Evolutionary conservation across 2,888 invertebrate genomes (phyloP), one percentile per base, ranked within the genome.

Genomic region (Piscicola geometra): DNA sequence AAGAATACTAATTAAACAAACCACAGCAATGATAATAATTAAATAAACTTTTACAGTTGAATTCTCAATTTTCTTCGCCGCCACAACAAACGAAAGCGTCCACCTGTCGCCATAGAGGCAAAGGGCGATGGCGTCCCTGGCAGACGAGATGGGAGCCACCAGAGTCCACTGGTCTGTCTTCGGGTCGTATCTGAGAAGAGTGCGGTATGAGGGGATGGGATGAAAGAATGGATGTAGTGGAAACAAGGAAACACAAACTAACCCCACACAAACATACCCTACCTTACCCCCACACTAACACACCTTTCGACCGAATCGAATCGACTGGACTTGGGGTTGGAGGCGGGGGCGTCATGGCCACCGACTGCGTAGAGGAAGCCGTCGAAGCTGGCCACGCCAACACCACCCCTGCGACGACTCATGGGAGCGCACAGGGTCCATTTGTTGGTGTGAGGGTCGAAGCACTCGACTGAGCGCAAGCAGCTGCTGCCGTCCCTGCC

Each of bases 401-500:
- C 93, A n/a, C 94, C 93, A 2, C 94, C 93, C 75, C 95, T 88
- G 32, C 93, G 88, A 78, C 91, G 89, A 52, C 91, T 90, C 93
- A 96, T 93, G 1, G 94, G 91, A 36, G 93, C 91, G 83, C 93
- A 91, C 79, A 90, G 88, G 52, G 90, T 90, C 95, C 95, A 91
- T 81, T 89, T 90, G 83, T 91, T 90, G 15, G 90, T 90, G 82
- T 90, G 90, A 30, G 91, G 91, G 86, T 91, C 90, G 86, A 90
- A 91, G 85, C 92, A 91, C 87, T 96, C 96, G 0, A 94, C 93
- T 52, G 93, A 92, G 81, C 92, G 90, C 79, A 95, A 89, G 83
- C 95, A 95, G 0, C 93, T 91, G 79, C 92, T 91, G 68, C 94
- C 93, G 86, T 96, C 95, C 74, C 95, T 89, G 0, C 95, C 95